These are phyloP conservation scores for Spilogale gracilis DNA, from an alignment of 2,113 vertebrate species.

Conservation along the genomic window DNA sequence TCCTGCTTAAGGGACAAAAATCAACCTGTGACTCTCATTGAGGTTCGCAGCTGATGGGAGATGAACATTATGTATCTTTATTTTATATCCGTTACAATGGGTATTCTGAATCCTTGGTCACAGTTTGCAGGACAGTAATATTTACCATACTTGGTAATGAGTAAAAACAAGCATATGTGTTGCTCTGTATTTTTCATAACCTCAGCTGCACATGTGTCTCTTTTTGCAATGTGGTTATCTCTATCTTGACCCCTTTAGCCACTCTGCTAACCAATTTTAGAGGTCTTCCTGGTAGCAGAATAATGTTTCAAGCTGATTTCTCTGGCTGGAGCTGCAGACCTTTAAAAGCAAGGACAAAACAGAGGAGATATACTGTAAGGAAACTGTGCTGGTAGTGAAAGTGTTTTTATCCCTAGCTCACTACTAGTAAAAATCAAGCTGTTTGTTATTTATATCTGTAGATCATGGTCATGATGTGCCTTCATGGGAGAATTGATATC, in stretches of 20 bases:
- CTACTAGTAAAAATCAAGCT: constrained; percentile 51
- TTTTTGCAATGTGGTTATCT: constrained; percentile 37
- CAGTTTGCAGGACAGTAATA: background rate
- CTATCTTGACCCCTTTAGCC: background rate
- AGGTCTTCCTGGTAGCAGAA: constrained; percentile 18
- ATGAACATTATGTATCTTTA: background rate
- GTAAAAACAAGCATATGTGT: background rate
- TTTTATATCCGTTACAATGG: background rate
- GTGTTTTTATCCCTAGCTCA: background rate
- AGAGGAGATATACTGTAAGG: background rate
- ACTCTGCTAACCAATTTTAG: background rate
- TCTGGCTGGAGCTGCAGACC: background rate
- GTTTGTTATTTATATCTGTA: constrained; percentile 5
- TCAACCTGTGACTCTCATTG: background rate
- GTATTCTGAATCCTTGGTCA: constrained; percentile 15
- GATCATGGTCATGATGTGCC: constrained; percentile 20
- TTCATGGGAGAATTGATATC: constrained; percentile 20
- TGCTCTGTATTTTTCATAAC: constrained; percentile 20
- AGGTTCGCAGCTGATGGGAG: constrained; percentile 35
- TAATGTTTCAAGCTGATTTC: constrained; percentile 46
- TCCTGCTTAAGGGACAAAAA: background rate
- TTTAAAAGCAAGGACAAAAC: background rate
- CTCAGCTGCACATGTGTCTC: background rate
- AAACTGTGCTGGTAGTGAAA: background rate
- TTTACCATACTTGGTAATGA: background rate